These are phyloP conservation scores for Lasioglossum oenotherae DNA, from an alignment of 2,888 invertebrate species.

Conservation along the genomic window DNA sequence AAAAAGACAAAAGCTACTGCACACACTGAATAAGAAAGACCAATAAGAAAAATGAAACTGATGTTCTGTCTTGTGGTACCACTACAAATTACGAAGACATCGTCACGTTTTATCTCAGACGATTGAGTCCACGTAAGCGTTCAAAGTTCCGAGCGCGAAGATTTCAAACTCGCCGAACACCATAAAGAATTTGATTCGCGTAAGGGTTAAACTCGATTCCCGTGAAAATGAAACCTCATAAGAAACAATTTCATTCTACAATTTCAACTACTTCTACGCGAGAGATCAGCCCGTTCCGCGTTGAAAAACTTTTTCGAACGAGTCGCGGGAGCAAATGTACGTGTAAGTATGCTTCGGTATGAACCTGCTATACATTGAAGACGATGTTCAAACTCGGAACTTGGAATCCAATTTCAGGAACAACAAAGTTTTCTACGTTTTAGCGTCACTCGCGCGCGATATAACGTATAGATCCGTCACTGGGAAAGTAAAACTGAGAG, in stretches of 20 bases:
- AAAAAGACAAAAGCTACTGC: background rate
- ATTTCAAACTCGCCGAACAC: background rate
- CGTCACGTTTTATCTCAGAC: background rate
- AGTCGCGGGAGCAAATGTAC: slow-evolving; percentile 17
- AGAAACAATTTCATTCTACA: slow-evolving; percentile 4
- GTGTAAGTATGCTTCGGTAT: slow-evolving; percentile 10
- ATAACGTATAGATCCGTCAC: slow-evolving; percentile 15
- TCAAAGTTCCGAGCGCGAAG: background rate
- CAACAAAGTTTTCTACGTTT: slow-evolving; percentile 27
- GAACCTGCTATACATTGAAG: background rate
- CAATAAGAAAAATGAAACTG: background rate
- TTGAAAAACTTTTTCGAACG: slow-evolving; percentile 12
- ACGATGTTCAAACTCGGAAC: slow-evolving; percentile 36
- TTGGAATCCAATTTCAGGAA: slow-evolving; percentile 44
- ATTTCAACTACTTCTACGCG: background rate
- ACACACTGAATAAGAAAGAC: background rate
- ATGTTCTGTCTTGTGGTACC: background rate
- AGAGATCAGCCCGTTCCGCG: background rate
- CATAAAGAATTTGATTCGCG: background rate
- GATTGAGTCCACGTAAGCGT: background rate
- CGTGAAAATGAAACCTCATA: background rate
- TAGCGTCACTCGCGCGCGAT: background rate
- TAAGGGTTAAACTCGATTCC: background rate
- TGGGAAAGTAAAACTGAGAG: slow-evolving; percentile 15
- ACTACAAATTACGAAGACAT: background rate